phyloP scores from a whole-genome alignment of 2,113 vertebrate species.

The Recurvirostra avosetta region DNA sequence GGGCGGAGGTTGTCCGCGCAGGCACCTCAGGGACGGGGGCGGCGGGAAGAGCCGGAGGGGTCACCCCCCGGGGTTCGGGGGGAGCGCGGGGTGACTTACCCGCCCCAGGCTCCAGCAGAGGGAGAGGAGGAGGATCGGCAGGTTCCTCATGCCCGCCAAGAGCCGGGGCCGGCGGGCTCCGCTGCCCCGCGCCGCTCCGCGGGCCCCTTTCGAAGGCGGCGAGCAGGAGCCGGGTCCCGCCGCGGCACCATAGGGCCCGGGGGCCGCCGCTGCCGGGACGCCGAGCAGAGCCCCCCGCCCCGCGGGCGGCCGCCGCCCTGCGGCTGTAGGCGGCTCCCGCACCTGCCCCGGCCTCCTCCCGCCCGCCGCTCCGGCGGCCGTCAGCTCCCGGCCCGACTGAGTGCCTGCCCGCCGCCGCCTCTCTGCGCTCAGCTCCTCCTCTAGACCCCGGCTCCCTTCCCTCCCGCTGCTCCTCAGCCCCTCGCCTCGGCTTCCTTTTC shows the following conservation, averaged over 20 bases:
- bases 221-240: neutral
- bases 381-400: neutral
- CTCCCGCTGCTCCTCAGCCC: neutral
- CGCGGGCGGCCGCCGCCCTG: neutral
- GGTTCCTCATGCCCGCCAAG: slow-evolving; percentile 25
- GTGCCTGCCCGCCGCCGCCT: neutral
- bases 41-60: neutral
- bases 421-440: slow-evolving; percentile 1
- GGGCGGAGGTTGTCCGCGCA: neutral
- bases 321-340: neutral
- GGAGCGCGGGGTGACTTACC: slow-evolving; percentile 2
- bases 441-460: neutral
- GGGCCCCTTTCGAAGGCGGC: neutral
- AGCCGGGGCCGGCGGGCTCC: neutral
- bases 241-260: neutral
- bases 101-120: neutral
- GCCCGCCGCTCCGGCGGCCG: neutral
- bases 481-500: neutral
- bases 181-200: neutral
- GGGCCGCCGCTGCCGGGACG: neutral
- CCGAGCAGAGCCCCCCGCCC: neutral
- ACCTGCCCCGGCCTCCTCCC: neutral
- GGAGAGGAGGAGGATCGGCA: neutral
- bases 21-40: neutral
- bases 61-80: neutral